Evolutionary conservation across 2,797 vertebrate genomes (phyloP).

Genomic region (Cyclura pinguis): DNA sequence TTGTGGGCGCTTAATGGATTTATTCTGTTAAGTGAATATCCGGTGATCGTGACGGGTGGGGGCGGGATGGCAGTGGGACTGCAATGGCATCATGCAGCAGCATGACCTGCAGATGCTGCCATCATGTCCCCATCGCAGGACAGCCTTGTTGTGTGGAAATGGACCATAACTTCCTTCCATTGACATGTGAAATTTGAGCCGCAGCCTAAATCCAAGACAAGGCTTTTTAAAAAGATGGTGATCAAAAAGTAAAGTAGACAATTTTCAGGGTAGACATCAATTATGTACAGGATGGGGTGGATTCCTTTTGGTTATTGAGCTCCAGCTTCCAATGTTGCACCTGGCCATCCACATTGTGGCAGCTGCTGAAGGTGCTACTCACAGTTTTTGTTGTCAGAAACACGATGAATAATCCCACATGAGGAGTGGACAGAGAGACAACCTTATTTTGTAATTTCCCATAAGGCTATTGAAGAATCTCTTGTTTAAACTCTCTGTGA

Average conservation of each 20-base stretch:
- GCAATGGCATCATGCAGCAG: too few species aligned
- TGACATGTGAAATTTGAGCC: too few species aligned
- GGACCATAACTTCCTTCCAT: too few species aligned
- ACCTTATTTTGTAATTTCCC: background rate
- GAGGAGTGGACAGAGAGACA: background rate
- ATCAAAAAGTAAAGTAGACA: background rate
- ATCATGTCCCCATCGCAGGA: too few species aligned
- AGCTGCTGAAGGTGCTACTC: background rate
- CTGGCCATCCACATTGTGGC: background rate
- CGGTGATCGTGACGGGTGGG: too few species aligned
- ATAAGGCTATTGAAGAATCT: conserved; percentile 22
- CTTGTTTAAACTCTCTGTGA: conserved; percentile 24
- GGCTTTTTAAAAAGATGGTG: background rate
- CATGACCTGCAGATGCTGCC: too few species aligned
- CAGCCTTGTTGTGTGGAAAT: too few species aligned
- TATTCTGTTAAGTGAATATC: too few species aligned
- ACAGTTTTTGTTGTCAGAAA: background rate
- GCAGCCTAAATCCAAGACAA: too few species aligned
- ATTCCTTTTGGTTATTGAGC: background rate
- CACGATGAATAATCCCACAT: background rate
- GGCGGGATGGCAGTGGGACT: too few species aligned
- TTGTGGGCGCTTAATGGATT: too few species aligned
- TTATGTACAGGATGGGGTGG: background rate
- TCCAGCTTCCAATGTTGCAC: background rate
- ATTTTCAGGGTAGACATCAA: too few species aligned